A percentile compares a stretch with the other conserved stretches of the same genome.
Evolutionary conservation across 2,113 vertebrate species (phyloP).

Genomic region (Bothrops jararaca): DNA sequence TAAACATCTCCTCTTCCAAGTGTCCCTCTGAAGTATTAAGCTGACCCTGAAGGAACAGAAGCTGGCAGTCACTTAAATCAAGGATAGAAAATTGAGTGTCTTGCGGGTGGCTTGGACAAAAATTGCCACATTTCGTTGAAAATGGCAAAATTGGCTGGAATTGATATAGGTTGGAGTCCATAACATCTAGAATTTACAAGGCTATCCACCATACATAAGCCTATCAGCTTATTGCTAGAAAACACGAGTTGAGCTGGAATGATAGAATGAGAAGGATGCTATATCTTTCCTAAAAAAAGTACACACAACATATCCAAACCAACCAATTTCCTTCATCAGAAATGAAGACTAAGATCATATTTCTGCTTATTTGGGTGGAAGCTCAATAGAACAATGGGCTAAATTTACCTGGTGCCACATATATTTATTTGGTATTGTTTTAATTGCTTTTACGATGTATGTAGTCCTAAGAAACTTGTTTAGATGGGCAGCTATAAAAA

Average conservation of each 20-base stretch:
- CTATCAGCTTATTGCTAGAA: neutral
- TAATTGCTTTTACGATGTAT: neutral
- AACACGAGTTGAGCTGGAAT: neutral
- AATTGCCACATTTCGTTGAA: neutral
- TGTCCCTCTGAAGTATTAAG: neutral
- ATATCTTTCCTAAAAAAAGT: neutral
- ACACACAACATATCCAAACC: neutral
- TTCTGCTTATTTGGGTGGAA: neutral
- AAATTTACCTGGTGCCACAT: neutral
- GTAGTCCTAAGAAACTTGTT: neutral
- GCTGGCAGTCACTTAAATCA: neutral
- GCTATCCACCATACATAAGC: neutral
- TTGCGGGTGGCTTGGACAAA: neutral
- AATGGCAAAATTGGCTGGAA: neutral
- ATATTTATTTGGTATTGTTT: neutral
- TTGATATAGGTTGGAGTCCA: neutral
- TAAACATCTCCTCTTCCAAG: neutral
- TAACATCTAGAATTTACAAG: neutral
- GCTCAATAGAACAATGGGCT: neutral
- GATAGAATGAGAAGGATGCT: neutral
- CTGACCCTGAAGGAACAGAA: neutral
- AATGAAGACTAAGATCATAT: neutral
- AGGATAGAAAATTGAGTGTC: neutral
- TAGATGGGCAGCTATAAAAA: neutral
- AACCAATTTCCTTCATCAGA: neutral